phyloP scores from a whole-genome alignment of 2,797 vertebrate genomes.

The Pseudochirops cupreus region DNA sequence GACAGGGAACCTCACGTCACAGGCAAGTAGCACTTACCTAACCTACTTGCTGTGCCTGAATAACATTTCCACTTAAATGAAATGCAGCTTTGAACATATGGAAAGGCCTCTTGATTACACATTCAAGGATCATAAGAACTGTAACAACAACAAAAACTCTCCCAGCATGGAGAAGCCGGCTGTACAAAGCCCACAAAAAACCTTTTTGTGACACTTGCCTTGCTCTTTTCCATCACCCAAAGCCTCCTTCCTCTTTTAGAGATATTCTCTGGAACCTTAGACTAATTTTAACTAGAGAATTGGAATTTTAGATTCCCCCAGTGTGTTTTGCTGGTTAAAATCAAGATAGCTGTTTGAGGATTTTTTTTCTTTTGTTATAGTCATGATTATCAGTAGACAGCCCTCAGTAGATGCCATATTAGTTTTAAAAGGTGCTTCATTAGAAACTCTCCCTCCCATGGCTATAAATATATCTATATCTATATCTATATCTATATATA shows the following conservation, averaged over 20 bases:
- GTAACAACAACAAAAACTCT: rapidly evolving
- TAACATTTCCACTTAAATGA: neutral
- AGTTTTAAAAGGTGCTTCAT: neutral
- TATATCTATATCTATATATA: neutral
- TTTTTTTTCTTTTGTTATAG: neutral
- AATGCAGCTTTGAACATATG: constrained; percentile 43
- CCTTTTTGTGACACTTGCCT: neutral
- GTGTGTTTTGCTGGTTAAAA: neutral
- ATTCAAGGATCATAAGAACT: neutral
- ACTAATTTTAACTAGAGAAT: neutral
- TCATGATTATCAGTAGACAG: neutral
- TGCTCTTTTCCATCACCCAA: neutral
- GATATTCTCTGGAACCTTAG: neutral
- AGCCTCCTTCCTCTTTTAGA: neutral
- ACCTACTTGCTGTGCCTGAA: neutral
- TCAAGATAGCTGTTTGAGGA: neutral
- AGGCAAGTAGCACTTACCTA: neutral
- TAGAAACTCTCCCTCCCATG: neutral
- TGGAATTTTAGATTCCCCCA: neutral
- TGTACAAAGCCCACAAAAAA: rapidly evolving
- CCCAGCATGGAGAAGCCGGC: neutral
- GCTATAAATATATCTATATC: neutral
- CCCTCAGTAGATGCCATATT: neutral
- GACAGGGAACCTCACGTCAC: neutral
- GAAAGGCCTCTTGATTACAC: neutral